These are phyloP conservation scores for Manis pentadactyla DNA, from an alignment of 2,797 vertebrate species.

Conservation along the genomic window DNA sequence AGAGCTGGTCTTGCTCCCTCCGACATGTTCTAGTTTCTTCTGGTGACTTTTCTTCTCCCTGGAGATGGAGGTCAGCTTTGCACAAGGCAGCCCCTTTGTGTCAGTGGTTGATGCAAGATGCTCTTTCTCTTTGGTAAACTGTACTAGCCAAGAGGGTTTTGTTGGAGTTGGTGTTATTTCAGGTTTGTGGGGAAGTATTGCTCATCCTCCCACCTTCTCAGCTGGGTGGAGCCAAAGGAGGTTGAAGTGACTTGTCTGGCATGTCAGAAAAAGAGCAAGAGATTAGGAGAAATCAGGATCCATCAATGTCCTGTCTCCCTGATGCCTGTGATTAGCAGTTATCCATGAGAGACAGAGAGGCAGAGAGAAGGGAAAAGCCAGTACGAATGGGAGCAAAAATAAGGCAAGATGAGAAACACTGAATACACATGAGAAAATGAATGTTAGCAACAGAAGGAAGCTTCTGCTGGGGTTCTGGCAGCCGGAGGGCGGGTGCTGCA, in stretches of 20 bases:
- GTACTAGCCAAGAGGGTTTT: background rate
- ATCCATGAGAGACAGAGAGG: background rate
- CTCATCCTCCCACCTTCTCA: background rate
- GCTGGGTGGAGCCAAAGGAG: background rate
- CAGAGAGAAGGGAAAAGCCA: background rate
- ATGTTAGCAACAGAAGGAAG: background rate
- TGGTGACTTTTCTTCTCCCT: constrained; percentile 31
- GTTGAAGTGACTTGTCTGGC: background rate
- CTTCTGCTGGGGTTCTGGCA: background rate
- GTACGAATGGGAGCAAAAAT: background rate
- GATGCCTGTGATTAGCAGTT: background rate
- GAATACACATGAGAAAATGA: background rate
- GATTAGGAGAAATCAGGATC: background rate
- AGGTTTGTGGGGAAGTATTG: background rate
- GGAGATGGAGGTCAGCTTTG: constrained; percentile 31
- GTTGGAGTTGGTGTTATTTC: background rate
- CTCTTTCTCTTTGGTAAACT: constrained; percentile 57
- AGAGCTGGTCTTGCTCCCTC: background rate
- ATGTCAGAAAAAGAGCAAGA: background rate
- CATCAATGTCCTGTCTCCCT: background rate
- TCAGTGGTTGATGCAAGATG: constrained; percentile 69
- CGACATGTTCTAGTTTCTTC: constrained; percentile 29
- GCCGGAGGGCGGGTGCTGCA: background rate
- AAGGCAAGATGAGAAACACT: background rate
- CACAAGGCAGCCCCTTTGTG: background rate